phyloP scores from a whole-genome alignment of 2,888 invertebrate genomes.

The Thyatira batis region DNA sequence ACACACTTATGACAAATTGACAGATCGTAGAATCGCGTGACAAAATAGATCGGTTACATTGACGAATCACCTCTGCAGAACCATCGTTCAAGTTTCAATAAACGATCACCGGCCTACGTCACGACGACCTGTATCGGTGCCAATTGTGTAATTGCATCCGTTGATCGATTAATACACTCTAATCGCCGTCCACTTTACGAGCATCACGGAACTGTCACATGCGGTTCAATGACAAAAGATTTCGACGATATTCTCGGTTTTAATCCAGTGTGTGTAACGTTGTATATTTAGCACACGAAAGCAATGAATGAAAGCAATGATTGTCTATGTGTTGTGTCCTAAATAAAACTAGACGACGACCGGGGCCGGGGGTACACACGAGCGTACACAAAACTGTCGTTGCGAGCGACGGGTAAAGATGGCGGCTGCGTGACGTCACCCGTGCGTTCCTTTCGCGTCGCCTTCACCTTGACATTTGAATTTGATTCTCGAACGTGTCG shows the following conservation, averaged over 20 bases:
- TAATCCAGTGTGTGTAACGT: slow-evolving; percentile 16
- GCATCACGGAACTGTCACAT: slow-evolving; percentile 15
- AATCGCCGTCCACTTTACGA: slow-evolving; percentile 1
- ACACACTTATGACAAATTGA: neutral
- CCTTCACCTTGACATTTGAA: slow-evolving; percentile 78
- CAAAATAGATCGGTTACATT: neutral
- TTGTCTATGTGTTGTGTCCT: slow-evolving; percentile 40
- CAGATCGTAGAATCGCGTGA: neutral
- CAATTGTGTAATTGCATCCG: slow-evolving; percentile 2
- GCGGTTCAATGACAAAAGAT: slow-evolving; percentile 24
- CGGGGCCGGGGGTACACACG: slow-evolving; percentile 25
- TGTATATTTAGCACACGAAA: slow-evolving; percentile 33
- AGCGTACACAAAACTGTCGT: slow-evolving; percentile 40
- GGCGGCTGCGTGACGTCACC: slow-evolving; percentile 72
- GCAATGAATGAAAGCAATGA: slow-evolving; percentile 32
- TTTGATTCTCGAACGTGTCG: slow-evolving; percentile 72
- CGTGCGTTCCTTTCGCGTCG: slow-evolving; percentile 72
- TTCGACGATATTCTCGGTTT: slow-evolving; percentile 17
- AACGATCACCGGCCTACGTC: neutral
- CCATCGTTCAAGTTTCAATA: neutral
- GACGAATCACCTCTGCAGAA: neutral
- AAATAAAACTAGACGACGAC: slow-evolving; percentile 52
- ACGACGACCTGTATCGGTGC: neutral
- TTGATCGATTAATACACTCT: neutral
- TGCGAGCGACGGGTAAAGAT: slow-evolving; percentile 54